These are phyloP conservation scores for Malaclemys terrapin DNA, from an alignment of 2,113 vertebrate species.

Conservation along the genomic window DNA sequence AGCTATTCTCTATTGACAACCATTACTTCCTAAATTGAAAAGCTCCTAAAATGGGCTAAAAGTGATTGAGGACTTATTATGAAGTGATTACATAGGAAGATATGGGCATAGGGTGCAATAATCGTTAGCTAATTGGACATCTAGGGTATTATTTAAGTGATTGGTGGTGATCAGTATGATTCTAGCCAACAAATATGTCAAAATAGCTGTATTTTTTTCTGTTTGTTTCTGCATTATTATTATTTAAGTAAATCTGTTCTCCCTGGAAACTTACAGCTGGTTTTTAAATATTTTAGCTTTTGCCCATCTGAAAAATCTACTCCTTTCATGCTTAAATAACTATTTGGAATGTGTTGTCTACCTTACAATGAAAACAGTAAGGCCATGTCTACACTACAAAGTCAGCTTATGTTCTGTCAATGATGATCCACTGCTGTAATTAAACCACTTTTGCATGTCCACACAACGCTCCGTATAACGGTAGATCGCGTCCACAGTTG, in stretches of 20 bases:
- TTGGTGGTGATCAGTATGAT: not conserved
- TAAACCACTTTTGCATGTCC: too few species aligned
- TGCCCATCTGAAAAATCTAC: constrained; percentile 8
- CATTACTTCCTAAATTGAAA: constrained; percentile 3
- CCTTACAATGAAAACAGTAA: not conserved
- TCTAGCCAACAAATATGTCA: not conserved
- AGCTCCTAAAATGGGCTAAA: constrained; percentile 48
- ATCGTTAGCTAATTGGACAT: constrained; percentile 33
- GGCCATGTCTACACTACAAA: too few species aligned
- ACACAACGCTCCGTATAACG: too few species aligned
- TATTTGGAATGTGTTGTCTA: not conserved
- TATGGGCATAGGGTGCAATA: not conserved
- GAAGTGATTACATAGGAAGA: not conserved
- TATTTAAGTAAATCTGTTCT: not conserved
- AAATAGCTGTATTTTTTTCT: not conserved
- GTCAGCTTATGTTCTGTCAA: too few species aligned
- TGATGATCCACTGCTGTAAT: too few species aligned
- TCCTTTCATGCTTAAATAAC: not conserved
- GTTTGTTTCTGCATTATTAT: constrained; percentile 16
- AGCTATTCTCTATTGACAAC: constrained; percentile 4
- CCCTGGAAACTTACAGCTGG: constrained; percentile 27
- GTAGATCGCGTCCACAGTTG: too few species aligned
- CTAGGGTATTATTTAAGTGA: constrained; percentile 44
- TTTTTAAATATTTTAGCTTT: constrained; percentile 19
- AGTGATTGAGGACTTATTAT: constrained; percentile 9